Conservation (phyloP, 2,888 invertebrate genomes). For the Pyrochroa serraticornis region DNA sequence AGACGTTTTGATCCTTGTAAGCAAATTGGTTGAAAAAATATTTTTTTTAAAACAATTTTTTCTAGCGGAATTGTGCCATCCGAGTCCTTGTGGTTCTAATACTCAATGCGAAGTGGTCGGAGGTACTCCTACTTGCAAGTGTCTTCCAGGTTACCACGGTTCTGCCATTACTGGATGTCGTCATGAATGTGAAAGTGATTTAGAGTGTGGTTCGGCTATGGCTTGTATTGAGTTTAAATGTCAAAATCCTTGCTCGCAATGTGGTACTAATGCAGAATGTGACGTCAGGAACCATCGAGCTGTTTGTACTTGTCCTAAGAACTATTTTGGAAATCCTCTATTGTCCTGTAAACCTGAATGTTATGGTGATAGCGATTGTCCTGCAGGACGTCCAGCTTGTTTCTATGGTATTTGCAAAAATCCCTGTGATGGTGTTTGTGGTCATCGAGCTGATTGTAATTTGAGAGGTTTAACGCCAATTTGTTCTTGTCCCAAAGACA, state of each 20-base stretch:
- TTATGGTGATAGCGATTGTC: constrained; percentile 79
- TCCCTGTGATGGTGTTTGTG: constrained; percentile 83
- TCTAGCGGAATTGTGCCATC: constrained; percentile 81
- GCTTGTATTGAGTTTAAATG: constrained; percentile 80
- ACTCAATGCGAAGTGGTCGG: constrained; percentile 81
- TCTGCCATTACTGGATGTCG: constrained; percentile 79
- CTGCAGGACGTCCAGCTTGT: constrained; percentile 77
- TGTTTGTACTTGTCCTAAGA: constrained; percentile 76
- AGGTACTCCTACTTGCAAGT: constrained; percentile 79
- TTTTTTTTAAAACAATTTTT: too few relatives aligned
- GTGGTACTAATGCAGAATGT: constrained; percentile 81
- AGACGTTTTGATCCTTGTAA: constrained; percentile 77
- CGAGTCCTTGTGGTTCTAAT: constrained; percentile 81
- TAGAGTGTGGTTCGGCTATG: constrained; percentile 73
- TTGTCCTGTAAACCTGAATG: constrained; percentile 82
- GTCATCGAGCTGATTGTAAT: constrained; percentile 79
- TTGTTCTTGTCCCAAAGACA: constrained; percentile 84
- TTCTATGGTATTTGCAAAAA: constrained; percentile 81
- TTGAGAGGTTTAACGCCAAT: constrained; percentile 80
- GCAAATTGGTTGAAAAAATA: too few relatives aligned
- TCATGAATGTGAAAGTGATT: constrained; percentile 81
- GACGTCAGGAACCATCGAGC: constrained; percentile 77
- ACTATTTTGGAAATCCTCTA: constrained; percentile 78
- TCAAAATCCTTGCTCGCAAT: constrained; percentile 74
- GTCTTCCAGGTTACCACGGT: constrained; percentile 76